Evolutionary conservation across 2,797 vertebrate genomes (phyloP).

Genomic region (Macrochelys suwanniensis): DNA sequence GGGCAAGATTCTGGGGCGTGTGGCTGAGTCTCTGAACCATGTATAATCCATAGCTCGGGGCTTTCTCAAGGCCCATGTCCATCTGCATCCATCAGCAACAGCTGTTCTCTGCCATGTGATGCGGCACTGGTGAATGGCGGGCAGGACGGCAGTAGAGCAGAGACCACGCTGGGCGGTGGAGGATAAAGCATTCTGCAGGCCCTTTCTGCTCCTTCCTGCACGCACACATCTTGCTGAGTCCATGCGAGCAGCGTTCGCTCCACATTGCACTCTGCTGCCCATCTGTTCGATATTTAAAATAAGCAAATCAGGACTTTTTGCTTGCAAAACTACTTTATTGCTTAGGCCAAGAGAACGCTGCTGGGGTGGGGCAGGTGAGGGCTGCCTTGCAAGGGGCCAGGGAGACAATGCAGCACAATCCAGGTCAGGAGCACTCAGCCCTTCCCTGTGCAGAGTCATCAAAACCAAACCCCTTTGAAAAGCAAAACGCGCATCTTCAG

Average conservation of each 20-base stretch:
- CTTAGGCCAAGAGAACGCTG: background rate
- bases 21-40: background rate
- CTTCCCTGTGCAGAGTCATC: background rate
- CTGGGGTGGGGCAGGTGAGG: rapidly evolving
- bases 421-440: background rate
- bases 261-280: background rate
- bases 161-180: background rate
- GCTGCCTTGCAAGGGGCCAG: rapidly evolving
- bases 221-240: background rate
- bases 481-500: background rate
- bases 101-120: slow-evolving; percentile 14
- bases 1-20: background rate
- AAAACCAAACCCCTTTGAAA: rapidly evolving
- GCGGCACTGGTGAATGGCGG: background rate
- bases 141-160: background rate
- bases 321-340: background rate
- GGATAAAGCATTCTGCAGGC: slow-evolving; percentile 10
- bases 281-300: background rate
- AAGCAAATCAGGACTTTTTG: background rate
- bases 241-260: background rate
- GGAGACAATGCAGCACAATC: rapidly evolving
- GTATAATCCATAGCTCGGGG: background rate
- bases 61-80: background rate
- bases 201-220: background rate
- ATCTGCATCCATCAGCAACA: slow-evolving; percentile 27